phyloP scores from a whole-genome alignment of 2,888 invertebrate species.

The Drosophila tripunctata region DNA sequence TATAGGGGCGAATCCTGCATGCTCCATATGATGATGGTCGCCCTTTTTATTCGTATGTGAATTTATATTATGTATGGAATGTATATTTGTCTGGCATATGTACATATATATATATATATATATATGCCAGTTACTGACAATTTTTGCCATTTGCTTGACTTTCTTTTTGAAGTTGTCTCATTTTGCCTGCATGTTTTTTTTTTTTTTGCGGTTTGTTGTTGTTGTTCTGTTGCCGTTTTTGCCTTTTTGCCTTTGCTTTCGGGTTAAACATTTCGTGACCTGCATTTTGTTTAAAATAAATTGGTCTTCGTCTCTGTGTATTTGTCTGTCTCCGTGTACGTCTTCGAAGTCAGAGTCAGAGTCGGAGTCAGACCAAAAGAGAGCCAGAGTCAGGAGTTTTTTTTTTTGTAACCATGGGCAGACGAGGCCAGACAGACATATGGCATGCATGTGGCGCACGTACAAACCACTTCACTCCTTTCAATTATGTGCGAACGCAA shows the following conservation, averaged over 20 bases:
- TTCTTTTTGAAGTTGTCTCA: slow-evolving; percentile 46
- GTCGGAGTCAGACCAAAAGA: slow-evolving; percentile 1
- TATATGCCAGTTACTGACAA: slow-evolving; percentile 26
- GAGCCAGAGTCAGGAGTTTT: slow-evolving; percentile 1
- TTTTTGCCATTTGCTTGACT: slow-evolving; percentile 56
- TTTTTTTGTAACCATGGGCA: slow-evolving; percentile 25
- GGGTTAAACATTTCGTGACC: slow-evolving; percentile 78
- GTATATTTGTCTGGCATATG: slow-evolving; percentile 5
- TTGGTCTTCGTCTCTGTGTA: slow-evolving; percentile 53
- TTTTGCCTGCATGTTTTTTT: slow-evolving; percentile 53
- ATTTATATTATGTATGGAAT: neutral
- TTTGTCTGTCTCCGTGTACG: slow-evolving; percentile 7
- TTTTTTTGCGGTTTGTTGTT: slow-evolving; percentile 39
- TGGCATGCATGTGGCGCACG: slow-evolving; percentile 79
- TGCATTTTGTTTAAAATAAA: slow-evolving; percentile 79
- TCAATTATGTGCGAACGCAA: slow-evolving; percentile 73
- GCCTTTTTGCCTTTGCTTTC: slow-evolving; percentile 42
- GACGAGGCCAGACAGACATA: slow-evolving; percentile 53
- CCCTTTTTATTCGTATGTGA: neutral
- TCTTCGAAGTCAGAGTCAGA: neutral
- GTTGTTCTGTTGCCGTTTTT: slow-evolving; percentile 29
- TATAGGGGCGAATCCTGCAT: slow-evolving; percentile 51
- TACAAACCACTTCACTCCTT: slow-evolving; percentile 77
- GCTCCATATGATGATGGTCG: slow-evolving; percentile 25
- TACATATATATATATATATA: neutral